Percentiles rank a stretch among this genome's conserved stretches.
Conservation (phyloP, 1,140 invertebrate species). For the Diabrotica undecimpunctata region DNA sequence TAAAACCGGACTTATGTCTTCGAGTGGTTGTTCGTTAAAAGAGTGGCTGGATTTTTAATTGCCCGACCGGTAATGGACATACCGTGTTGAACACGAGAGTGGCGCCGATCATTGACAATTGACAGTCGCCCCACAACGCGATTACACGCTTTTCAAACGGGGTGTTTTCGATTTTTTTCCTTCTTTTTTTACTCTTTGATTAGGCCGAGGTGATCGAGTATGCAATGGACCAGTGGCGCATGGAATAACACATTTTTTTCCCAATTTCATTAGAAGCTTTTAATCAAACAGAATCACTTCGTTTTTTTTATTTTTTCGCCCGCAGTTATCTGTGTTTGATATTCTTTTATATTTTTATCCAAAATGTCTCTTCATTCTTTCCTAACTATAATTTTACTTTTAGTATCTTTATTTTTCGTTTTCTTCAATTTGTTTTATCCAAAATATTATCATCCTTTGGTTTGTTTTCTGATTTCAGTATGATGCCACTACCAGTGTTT, state of each 20-base stretch:
- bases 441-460: too few species aligned
- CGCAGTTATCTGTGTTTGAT: too few species aligned
- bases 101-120: constrained; percentile 43
- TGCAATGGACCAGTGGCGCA: background rate
- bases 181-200: constrained; percentile 20
- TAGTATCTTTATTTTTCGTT: too few species aligned
- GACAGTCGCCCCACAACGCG: constrained; percentile 44
- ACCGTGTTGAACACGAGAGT: constrained; percentile 45
- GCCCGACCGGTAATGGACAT: constrained; percentile 47
- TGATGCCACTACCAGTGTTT: too few species aligned
- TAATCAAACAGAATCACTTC: too few species aligned
- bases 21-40: constrained; percentile 42
- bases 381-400: too few species aligned
- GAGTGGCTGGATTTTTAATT: constrained; percentile 47
- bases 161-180: constrained; percentile 16
- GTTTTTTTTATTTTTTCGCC: too few species aligned
- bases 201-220: background rate
- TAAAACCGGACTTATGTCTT: constrained; percentile 46
- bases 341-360: too few species aligned
- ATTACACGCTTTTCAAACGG: constrained; percentile 31
- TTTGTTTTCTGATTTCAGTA: too few species aligned
- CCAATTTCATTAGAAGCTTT: too few species aligned
- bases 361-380: too few species aligned
- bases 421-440: too few species aligned
- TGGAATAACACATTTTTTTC: background rate